A percentile compares a stretch with the other conserved stretches of the same genome.
Evolutionary conservation across 2,113 vertebrate genomes (phyloP).

Genomic region (Panthera tigris): DNA sequence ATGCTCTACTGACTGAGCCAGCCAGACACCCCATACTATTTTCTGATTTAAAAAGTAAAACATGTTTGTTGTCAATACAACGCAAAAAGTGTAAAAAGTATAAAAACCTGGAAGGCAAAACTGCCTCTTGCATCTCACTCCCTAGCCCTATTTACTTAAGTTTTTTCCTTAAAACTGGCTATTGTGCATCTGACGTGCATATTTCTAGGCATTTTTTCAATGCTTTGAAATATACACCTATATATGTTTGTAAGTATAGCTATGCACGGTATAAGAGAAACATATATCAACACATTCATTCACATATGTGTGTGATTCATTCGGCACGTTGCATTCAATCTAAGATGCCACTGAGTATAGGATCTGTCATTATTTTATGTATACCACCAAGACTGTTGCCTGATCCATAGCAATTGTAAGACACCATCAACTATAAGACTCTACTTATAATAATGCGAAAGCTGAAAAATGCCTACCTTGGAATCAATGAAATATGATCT

Average conservation of each 20-base stretch:
- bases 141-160: not conserved
- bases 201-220: not conserved
- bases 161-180: not conserved
- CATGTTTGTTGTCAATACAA: not conserved
- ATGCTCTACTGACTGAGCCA: no score
- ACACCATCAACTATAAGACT: not conserved
- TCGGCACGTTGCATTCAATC: not conserved
- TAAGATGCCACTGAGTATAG: not conserved
- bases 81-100: not conserved
- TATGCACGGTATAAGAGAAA: not conserved
- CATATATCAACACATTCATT: not conserved
- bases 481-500: not conserved
- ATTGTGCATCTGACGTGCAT: not conserved
- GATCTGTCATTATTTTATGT: not conserved
- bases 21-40: not conserved
- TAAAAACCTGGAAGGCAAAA: not conserved
- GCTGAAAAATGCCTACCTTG: conserved; percentile 9
- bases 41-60: conserved; percentile 5
- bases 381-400: not conserved
- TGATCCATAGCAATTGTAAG: not conserved
- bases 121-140: not conserved
- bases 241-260: not conserved
- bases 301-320: not conserved
- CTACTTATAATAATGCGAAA: not conserved
- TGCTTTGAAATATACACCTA: not conserved